These are phyloP conservation scores for Coelinius sp. DNA, from an alignment of 2,888 invertebrate species.

Conservation along the genomic window DNA sequence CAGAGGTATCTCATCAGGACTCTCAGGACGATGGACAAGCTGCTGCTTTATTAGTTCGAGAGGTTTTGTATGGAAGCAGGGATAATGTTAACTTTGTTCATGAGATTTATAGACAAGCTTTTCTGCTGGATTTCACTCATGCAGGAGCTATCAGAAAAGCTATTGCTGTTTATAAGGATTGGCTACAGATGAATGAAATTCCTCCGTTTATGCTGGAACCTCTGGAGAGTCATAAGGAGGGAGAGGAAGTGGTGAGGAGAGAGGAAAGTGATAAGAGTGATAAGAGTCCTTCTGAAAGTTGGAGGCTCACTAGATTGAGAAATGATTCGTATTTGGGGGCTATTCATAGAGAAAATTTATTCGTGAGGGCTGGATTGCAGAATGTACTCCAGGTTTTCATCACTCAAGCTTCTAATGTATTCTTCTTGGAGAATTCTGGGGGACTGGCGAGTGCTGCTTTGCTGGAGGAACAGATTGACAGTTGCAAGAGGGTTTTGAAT, in stretches of 20 bases:
- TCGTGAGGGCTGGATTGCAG: constrained; percentile 88
- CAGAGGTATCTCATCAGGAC: constrained; percentile 61
- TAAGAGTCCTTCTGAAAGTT: constrained; percentile 64
- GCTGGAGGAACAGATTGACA: constrained; percentile 93
- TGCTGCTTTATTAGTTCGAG: constrained; percentile 82
- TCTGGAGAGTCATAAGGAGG: constrained; percentile 72
- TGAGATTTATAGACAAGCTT: constrained; percentile 94
- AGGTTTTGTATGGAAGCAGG: constrained; percentile 88
- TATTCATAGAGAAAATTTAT: constrained; percentile 83
- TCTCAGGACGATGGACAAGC: constrained; percentile 68
- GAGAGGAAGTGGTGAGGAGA: constrained; percentile 58
- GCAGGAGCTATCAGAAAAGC: constrained; percentile 90
- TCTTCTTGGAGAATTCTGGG: constrained; percentile 79
- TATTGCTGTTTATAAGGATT: constrained; percentile 93
- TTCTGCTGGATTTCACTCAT: constrained; percentile 90
- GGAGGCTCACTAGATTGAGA: constrained; percentile 74
- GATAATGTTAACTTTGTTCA: constrained; percentile 96
- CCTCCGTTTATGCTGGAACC: constrained; percentile 85
- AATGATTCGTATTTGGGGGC: constrained; percentile 91
- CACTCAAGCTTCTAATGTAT: constrained; percentile 95
- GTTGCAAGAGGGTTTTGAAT: constrained; percentile 95
- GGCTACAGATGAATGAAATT: constrained; percentile 92
- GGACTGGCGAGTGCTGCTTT: constrained; percentile 75
- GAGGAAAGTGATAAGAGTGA: constrained; percentile 59
- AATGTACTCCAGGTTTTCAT: constrained; percentile 90